These are phyloP conservation scores for Anodontia alba DNA, from an alignment of 2,888 invertebrate species.

Conservation along the genomic window DNA sequence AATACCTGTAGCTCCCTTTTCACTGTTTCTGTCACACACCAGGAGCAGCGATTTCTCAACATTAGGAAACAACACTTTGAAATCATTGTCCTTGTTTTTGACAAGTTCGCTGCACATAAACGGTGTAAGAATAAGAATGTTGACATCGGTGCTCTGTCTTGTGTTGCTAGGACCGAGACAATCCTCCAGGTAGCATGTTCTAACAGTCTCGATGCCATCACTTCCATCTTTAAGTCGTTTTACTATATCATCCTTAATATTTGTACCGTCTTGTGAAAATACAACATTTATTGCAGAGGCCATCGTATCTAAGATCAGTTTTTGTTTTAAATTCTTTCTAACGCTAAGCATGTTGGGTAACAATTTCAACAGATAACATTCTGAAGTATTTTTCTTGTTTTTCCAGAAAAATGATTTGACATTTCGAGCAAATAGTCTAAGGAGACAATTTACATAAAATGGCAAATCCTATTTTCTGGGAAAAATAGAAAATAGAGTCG, in stretches of 20 bases:
- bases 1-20: neutral
- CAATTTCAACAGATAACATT: too few species aligned
- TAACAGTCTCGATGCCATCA: neutral
- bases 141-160: neutral
- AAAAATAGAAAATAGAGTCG: too few species aligned
- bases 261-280: neutral
- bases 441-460: too few species aligned
- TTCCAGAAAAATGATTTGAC: too few species aligned
- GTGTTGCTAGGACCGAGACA: neutral
- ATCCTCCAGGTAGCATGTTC: neutral
- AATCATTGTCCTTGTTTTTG: neutral
- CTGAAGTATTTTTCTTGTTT: too few species aligned
- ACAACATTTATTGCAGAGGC: neutral
- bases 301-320: neutral
- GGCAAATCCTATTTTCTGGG: too few species aligned
- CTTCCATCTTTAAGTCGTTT: neutral
- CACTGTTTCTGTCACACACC: neutral
- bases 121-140: neutral
- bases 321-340: too few species aligned
- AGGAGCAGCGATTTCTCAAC: neutral
- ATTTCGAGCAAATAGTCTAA: too few species aligned
- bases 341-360: too few species aligned
- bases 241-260: neutral
- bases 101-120: neutral
- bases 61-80: neutral